A percentile compares a stretch with the other conserved stretches of the same genome.
These are phyloP conservation scores for Macroramphosus scolopax DNA, from an alignment of 2,797 vertebrate genomes.

Conservation along the genomic window DNA sequence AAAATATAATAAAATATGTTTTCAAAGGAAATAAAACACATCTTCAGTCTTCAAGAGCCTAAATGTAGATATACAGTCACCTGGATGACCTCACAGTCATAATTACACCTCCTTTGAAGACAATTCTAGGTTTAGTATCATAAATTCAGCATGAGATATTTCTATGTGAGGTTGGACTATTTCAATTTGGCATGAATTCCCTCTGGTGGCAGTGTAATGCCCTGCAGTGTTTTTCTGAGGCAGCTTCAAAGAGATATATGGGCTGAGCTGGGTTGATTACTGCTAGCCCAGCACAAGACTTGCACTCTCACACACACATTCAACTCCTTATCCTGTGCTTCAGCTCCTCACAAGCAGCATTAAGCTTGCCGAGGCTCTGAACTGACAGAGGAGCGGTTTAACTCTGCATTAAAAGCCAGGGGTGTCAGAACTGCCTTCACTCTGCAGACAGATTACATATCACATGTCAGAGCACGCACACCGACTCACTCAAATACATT, in stretches of 20 bases:
- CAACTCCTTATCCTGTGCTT: slow-evolving; percentile 30
- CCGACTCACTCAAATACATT: slow-evolving; percentile 7
- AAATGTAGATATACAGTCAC: no score
- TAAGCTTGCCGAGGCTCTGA: slow-evolving; percentile 29
- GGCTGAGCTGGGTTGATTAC: slow-evolving; percentile 47
- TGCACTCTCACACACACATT: slow-evolving; percentile 7
- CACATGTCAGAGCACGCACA: slow-evolving; percentile 4
- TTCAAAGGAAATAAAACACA: no score
- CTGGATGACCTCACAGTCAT: neutral
- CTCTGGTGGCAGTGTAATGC: slow-evolving; percentile 31
- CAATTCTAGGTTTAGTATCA: neutral
- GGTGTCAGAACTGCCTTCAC: slow-evolving; percentile 31
- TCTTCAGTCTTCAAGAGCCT: no score
- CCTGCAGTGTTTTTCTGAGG: slow-evolving; percentile 39
- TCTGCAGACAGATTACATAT: slow-evolving; percentile 28
- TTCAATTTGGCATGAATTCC: slow-evolving; percentile 16
- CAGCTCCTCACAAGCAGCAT: slow-evolving; percentile 33
- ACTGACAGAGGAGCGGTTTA: slow-evolving; percentile 36
- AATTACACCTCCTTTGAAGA: no score
- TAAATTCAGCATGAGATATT: neutral
- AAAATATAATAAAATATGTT: no score
- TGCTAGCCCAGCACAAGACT: slow-evolving; percentile 48
- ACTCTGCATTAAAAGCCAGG: slow-evolving; percentile 19
- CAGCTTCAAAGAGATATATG: slow-evolving; percentile 16
- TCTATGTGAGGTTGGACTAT: neutral